Percentiles rank a stretch among this genome's conserved stretches.
These are phyloP conservation scores for Chinchilla lanigera DNA, from an alignment of 2,113 vertebrate species.

Conservation along the genomic window DNA sequence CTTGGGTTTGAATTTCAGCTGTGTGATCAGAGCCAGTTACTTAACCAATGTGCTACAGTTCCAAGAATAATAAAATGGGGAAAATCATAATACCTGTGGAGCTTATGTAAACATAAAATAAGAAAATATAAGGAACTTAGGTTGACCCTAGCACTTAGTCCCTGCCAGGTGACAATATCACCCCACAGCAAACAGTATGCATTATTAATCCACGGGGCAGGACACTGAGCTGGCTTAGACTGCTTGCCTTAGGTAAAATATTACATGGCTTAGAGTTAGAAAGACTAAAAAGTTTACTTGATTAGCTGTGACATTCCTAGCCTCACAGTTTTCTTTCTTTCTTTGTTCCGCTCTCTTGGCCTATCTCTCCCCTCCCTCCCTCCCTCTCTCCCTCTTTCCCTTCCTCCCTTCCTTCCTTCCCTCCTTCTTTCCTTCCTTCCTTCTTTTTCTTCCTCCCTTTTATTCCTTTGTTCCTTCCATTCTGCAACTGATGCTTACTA, in stretches of 20 bases:
- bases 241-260: not conserved
- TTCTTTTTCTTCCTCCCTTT: not conserved
- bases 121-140: not conserved
- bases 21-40: not conserved
- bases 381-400: not conserved
- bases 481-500: not conserved
- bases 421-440: too few species aligned
- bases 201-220: not conserved
- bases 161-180: not conserved
- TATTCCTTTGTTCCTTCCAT: not conserved
- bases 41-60: not conserved
- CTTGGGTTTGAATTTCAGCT: slow-evolving; percentile 7
- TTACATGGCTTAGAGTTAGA: not conserved
- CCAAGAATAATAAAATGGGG: not conserved
- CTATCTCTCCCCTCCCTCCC: too few species aligned
- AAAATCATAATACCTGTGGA: not conserved
- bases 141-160: not conserved
- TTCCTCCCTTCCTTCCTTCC: too few species aligned
- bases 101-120: not conserved
- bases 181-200: not conserved
- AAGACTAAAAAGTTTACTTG: not conserved
- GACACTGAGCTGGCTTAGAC: not conserved
- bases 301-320: not conserved
- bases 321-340: not conserved
- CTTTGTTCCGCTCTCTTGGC: not conserved